Percentiles rank a stretch among this genome's conserved stretches.
Evolutionary conservation across 30 jellyfish, hydroid and myxozoan genomes (phyloP).

Genomic region (Pelagia noctiluca): DNA sequence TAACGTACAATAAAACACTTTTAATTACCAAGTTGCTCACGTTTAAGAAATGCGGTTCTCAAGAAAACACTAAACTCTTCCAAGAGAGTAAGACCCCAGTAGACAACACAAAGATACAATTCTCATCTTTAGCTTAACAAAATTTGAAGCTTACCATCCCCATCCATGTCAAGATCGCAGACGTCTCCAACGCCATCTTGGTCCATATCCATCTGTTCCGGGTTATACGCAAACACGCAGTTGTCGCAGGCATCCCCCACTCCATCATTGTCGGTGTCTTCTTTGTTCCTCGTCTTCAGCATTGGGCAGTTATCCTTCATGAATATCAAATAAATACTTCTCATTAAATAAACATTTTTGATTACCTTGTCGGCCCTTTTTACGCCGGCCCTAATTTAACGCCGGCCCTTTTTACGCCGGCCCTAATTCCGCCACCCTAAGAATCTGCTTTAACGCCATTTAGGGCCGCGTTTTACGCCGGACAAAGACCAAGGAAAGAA

Average conservation of each 20-base stretch:
- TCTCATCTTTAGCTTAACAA: too few relatives aligned
- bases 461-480: too few relatives aligned
- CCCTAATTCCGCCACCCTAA: too few relatives aligned
- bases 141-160: constrained; percentile 77
- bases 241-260: constrained; percentile 85
- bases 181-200: constrained; percentile 85
- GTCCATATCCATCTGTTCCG: constrained; percentile 79
- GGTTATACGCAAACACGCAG: constrained; percentile 62
- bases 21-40: too few relatives aligned
- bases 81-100: too few relatives aligned
- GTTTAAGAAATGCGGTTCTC: too few relatives aligned
- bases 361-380: neutral
- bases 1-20: too few relatives aligned
- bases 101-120: too few relatives aligned
- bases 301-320: constrained; percentile 90
- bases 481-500: too few relatives aligned
- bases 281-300: constrained; percentile 53
- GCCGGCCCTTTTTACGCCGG: neutral
- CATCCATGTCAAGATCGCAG: constrained; percentile 88
- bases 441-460: too few relatives aligned
- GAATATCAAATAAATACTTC: neutral
- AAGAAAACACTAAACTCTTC: too few relatives aligned
- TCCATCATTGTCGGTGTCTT: constrained; percentile 75
- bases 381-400: neutral
- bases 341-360: neutral